Percentiles rank a stretch among this genome's conserved stretches.
Evolutionary conservation across 2,888 invertebrate genomes (phyloP).

Genomic region (Arrhopalites spinosus): DNA sequence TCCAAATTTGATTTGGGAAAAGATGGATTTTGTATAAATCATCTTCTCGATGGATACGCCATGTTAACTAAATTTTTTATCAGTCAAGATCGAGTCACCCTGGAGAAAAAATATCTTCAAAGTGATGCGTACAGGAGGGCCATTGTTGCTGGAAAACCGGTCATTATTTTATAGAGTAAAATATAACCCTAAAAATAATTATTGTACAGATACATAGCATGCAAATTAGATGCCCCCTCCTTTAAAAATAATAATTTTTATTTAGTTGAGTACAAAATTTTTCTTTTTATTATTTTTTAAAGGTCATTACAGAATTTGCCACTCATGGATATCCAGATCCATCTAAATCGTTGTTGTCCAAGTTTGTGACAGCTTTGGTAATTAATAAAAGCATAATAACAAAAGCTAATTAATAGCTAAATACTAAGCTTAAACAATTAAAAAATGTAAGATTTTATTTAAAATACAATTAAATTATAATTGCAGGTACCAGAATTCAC

Average conservation of each 20-base stretch:
- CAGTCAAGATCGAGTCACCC: constrained; percentile 51
- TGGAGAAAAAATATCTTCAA: constrained; percentile 59
- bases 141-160: constrained; percentile 60
- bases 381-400: background rate
- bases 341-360: constrained; percentile 61
- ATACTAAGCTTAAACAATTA: background rate
- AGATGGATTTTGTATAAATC: constrained; percentile 57
- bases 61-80: constrained; percentile 53
- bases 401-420: background rate
- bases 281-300: too few relatives aligned
- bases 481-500: constrained; percentile 58
- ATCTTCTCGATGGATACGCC: constrained; percentile 59
- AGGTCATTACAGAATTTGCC: constrained; percentile 61
- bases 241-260: too few relatives aligned
- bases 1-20: background rate
- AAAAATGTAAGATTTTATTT: background rate
- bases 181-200: too few relatives aligned
- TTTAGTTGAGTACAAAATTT: too few relatives aligned
- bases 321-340: constrained; percentile 62
- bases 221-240: too few relatives aligned
- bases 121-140: constrained; percentile 61
- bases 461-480: background rate
- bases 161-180: constrained; percentile 48
- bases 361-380: constrained; percentile 56
- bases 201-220: too few relatives aligned